Evolutionary conservation across 2,113 vertebrate species (phyloP).

Genomic region (Pithys albifrons): DNA sequence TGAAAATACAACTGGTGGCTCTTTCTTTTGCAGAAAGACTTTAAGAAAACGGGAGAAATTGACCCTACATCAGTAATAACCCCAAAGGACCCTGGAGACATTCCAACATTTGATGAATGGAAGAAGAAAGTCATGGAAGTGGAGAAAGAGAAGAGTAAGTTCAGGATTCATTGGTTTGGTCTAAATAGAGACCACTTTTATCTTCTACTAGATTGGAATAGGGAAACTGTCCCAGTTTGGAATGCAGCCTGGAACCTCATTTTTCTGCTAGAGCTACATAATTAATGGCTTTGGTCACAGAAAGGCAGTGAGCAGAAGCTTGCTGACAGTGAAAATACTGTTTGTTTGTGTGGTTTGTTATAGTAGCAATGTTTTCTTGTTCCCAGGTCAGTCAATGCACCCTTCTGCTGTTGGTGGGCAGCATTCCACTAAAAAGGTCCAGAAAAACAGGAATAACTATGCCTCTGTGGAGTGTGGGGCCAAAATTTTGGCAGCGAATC

Average conservation of each 20-base stretch:
- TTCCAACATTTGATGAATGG: slow-evolving; percentile 99
- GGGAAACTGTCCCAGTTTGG: neutral
- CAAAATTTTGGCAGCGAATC: slow-evolving; percentile 96
- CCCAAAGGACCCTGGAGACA: slow-evolving; percentile 90
- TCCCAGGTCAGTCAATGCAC: slow-evolving; percentile 91
- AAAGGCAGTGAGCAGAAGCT: neutral
- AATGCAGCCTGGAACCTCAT: neutral
- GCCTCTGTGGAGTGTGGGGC: slow-evolving; percentile 98
- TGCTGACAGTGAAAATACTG: neutral
- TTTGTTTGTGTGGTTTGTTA: neutral
- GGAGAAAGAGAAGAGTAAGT: slow-evolving; percentile 97
- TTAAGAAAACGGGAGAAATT: slow-evolving; percentile 75
- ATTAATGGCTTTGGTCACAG: neutral
- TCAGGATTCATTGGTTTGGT: neutral
- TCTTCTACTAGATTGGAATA: neutral
- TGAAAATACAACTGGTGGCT: neutral
- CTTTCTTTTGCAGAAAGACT: slow-evolving; percentile 70
- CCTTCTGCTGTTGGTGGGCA: slow-evolving; percentile 84
- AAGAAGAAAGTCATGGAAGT: slow-evolving; percentile 99
- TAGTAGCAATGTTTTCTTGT: slow-evolving; percentile 44
- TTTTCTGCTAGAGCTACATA: neutral
- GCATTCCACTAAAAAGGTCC: slow-evolving; percentile 91
- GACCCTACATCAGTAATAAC: slow-evolving; percentile 83
- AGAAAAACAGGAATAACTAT: slow-evolving; percentile 98
- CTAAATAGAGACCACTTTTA: neutral